A percentile compares a stretch with the other conserved stretches of the same genome.
Conservation (phyloP, 2,113 vertebrate species). For the Phaethornis superciliosus region DNA sequence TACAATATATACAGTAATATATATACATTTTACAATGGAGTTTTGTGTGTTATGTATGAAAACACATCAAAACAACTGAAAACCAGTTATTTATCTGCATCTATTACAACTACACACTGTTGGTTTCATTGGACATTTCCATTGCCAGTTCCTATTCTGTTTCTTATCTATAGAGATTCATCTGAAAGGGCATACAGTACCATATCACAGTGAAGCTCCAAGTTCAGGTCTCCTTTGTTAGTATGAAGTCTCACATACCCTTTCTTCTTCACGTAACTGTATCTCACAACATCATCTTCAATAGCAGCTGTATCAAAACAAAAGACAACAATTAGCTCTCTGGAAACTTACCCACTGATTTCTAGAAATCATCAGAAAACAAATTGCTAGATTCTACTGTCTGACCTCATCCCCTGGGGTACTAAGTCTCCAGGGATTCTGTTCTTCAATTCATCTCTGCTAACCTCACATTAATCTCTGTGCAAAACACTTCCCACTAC, state of each 20-base stretch:
- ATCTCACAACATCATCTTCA: slow-evolving; percentile 90
- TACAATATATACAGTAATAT: background rate
- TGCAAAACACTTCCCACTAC: background rate
- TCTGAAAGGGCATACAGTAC: slow-evolving; percentile 59
- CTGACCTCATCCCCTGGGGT: background rate
- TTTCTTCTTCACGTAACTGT: slow-evolving; percentile 95
- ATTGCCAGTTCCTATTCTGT: background rate
- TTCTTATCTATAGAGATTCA: background rate
- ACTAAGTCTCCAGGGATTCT: background rate
- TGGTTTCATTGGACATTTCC: background rate
- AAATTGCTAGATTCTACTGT: background rate
- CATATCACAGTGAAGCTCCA: slow-evolving; percentile 96
- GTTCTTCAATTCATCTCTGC: background rate
- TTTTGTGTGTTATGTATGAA: background rate
- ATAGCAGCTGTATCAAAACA: slow-evolving; percentile 79
- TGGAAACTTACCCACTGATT: background rate
- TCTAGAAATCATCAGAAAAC: background rate
- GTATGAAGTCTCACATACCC: slow-evolving; percentile 94
- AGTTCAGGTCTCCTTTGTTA: slow-evolving; percentile 91
- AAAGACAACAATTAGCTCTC: background rate
- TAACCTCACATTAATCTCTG: background rate
- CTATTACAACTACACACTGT: background rate
- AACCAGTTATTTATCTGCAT: background rate
- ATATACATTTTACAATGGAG: background rate
- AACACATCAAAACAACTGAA: background rate